Conservation (phyloP, 1,140 invertebrate genomes). For the Zeugodacus cucurbitae region DNA sequence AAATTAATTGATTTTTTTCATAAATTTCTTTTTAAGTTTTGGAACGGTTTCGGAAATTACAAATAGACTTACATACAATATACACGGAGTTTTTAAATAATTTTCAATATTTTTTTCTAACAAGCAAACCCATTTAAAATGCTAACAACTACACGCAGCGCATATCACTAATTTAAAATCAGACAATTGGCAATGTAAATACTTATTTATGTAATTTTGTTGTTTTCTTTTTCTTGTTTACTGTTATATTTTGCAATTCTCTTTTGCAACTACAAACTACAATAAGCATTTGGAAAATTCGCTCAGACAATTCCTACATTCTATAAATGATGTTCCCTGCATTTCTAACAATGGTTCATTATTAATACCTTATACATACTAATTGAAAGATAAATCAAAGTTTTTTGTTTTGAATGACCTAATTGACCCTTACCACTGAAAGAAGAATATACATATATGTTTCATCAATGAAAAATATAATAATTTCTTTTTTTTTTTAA, state of each 20-base stretch:
- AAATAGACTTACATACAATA: no score
- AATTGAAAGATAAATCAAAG: neutral
- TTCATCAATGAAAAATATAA: neutral
- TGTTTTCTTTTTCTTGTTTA: neutral
- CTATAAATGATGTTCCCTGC: slow-evolving; percentile 1
- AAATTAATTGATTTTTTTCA: neutral
- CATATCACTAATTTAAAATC: neutral
- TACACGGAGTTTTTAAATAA: no score
- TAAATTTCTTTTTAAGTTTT: neutral
- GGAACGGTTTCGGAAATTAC: no score
- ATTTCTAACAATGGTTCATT: slow-evolving; percentile 19
- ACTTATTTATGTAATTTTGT: neutral
- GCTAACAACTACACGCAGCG: neutral
- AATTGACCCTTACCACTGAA: slow-evolving; percentile 1
- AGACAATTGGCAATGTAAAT: neutral
- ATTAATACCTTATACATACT: neutral
- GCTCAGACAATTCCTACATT: neutral
- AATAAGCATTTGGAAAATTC: slow-evolving; percentile 27
- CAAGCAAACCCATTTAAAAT: neutral
- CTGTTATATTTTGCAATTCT: neutral
- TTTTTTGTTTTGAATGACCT: neutral
- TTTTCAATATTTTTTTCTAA: neutral
- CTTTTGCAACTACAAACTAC: slow-evolving; percentile 32
- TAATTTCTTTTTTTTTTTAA: neutral
- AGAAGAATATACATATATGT: neutral